A percentile compares a stretch with the other conserved stretches of the same genome.
Evolutionary conservation across 2,888 invertebrate genomes (phyloP).

Genomic region (Parnassius mnemosyne): DNA sequence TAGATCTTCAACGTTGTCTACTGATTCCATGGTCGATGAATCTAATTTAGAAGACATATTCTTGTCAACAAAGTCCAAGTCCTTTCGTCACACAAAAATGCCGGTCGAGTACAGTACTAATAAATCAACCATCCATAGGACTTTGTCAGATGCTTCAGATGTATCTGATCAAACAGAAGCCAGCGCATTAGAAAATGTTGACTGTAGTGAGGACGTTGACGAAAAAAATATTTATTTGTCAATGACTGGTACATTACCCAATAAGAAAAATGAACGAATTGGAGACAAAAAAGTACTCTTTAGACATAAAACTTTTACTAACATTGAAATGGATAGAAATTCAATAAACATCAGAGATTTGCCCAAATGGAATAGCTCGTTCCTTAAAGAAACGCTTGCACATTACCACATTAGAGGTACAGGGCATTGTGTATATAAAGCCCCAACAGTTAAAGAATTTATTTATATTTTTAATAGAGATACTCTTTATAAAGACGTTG

Average conservation of each 20-base stretch:
- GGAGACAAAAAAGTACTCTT: conserved; percentile 67
- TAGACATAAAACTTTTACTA: conserved; percentile 74
- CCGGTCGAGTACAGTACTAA: conserved; percentile 40
- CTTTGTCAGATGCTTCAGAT: conserved; percentile 61
- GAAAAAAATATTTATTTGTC: conserved; percentile 58
- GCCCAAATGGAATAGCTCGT: conserved; percentile 57
- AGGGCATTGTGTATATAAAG: conserved; percentile 71
- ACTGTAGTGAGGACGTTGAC: conserved; percentile 58
- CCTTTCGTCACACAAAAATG: conserved; percentile 60
- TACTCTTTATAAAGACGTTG: conserved; percentile 56
- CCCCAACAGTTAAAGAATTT: conserved; percentile 68
- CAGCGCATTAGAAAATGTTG: conserved; percentile 75
- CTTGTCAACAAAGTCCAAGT: conserved; percentile 69
- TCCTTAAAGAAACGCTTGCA: conserved; percentile 66
- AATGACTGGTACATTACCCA: conserved; percentile 70
- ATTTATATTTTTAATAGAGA: conserved; percentile 73
- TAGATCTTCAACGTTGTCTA: conserved; percentile 63
- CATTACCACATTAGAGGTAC: conserved; percentile 74
- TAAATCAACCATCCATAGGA: conserved; percentile 51
- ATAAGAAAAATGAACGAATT: conserved; percentile 49
- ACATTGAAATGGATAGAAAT: conserved; percentile 68
- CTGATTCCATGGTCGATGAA: conserved; percentile 71
- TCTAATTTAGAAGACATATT: conserved; percentile 73
- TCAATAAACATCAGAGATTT: conserved; percentile 55
- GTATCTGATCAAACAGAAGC: conserved; percentile 61